Evolutionary conservation across 2,888 invertebrate genomes (phyloP).

Genomic region (Patella caerulea): DNA sequence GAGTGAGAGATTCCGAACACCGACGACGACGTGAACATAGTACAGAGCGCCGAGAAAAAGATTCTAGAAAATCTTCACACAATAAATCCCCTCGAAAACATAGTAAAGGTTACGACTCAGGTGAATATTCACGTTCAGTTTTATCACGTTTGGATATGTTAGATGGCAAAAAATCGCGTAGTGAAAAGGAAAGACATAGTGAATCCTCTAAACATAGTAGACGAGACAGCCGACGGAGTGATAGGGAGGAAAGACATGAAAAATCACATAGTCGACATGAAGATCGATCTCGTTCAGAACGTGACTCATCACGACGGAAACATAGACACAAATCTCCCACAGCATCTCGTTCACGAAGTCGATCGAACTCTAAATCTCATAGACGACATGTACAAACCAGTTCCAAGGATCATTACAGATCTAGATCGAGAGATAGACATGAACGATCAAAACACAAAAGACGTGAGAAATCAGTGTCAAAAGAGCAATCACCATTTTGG

Average conservation of each 20-base stretch:
- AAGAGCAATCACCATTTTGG: background rate
- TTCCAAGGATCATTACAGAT: background rate
- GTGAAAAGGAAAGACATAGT: conserved; percentile 71
- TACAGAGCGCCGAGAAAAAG: background rate
- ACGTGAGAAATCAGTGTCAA: background rate
- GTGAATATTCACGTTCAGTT: conserved; percentile 9
- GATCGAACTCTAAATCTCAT: background rate
- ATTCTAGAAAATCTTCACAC: background rate
- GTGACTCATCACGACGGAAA: conserved; percentile 17
- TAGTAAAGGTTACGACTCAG: background rate
- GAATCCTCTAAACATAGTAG: conserved; percentile 41
- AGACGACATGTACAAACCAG: background rate
- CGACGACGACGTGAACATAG: background rate
- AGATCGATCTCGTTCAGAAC: conserved; percentile 26
- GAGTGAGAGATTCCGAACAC: background rate
- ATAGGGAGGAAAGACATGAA: conserved; percentile 34
- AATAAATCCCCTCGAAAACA: background rate
- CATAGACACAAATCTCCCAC: background rate
- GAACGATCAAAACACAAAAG: background rate
- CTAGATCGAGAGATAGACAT: background rate
- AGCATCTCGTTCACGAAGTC: background rate
- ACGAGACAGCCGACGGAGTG: conserved; percentile 25
- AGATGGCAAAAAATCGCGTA: conserved; percentile 56
- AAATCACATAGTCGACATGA: conserved; percentile 25
- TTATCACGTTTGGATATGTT: conserved; percentile 13